Percentiles rank a stretch among this genome's conserved stretches.
Evolutionary conservation across 2,113 vertebrate species (phyloP).

Genomic region (Psittacula cyanocephala): DNA sequence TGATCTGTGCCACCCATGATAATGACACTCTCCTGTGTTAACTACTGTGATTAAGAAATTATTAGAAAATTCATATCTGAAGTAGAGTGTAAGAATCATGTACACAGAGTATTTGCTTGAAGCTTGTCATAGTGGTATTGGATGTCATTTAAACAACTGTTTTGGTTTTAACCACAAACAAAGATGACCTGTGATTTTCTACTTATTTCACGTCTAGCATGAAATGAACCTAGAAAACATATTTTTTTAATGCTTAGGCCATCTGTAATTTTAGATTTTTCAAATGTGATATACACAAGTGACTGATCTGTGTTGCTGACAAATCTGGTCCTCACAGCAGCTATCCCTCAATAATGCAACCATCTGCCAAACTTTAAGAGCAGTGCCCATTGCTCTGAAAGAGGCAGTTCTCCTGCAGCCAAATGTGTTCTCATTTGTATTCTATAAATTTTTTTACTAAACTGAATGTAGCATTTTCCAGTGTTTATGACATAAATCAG

Average conservation of each 20-base stretch:
- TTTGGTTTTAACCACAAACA: not conserved
- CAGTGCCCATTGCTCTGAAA: not conserved
- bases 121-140: not conserved
- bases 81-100: not conserved
- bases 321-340: not conserved
- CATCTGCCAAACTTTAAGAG: not conserved
- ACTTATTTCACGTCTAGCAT: not conserved
- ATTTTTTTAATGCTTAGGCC: not conserved
- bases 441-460: not conserved
- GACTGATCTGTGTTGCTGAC: not conserved
- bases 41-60: not conserved
- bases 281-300: not conserved
- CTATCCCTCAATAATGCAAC: not conserved
- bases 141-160: not conserved
- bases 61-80: not conserved
- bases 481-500: not conserved
- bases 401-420: not conserved
- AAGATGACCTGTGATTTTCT: not conserved
- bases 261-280: not conserved
- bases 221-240: not conserved
- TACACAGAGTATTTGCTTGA: not conserved
- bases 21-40: not conserved
- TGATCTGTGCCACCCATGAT: not conserved
- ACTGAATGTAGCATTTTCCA: not conserved
- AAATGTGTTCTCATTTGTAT: not conserved